Base-by-base conservation (phyloP, 2,797 vertebrate species). In the Sebastes glaucus region DNA sequence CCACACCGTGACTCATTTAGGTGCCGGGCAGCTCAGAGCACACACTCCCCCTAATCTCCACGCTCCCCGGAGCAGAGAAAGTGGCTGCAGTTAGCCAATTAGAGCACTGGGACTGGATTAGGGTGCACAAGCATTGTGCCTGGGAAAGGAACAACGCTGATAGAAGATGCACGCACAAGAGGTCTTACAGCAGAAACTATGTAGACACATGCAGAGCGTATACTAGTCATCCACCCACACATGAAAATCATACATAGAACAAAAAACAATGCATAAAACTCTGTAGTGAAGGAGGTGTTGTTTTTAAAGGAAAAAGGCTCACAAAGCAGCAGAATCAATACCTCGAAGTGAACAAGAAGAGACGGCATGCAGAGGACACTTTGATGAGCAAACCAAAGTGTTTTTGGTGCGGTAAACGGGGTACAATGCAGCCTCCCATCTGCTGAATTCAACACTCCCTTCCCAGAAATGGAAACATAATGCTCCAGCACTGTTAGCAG, bases 1-100 rank as follows among this genome's bases (percentile, higher is more conserved):
- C 77, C 77, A 76, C 84, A 61, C 75, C 56, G 81, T 88, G 92
- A 92, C 90, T 93, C 90, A 91, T 89, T 91, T 86, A 71, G 87
- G 64, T 22, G 25, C 75, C 30, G 74, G 85, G 67, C 82, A 82
- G 80, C 89, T 81, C 65, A 25, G 79, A 85, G 77, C 75, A 60
- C 87, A 86, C 84, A 25, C 79, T 84, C 82, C 52, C 70, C 71
- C 77, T 91, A 91, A 93, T 90, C 89, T 91, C 72, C 64, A 83
- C 65, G 56, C 82, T 92, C 87, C 85, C 86, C 30, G 23, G 87
- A 89, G 90, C 87, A 68, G 75, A 89, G 88, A 82, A 91, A 91
- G 91, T 85, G 89, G 87, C 87, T 87, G 77, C 87, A 74, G 88
- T 91, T 86, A 71, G 90, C 88, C 92, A 94, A 93, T 92, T 92